Evolutionary conservation across 2,113 vertebrate species (phyloP), one percentile per base, ranked within the genome.

Genomic region (Anhinga anhinga): DNA sequence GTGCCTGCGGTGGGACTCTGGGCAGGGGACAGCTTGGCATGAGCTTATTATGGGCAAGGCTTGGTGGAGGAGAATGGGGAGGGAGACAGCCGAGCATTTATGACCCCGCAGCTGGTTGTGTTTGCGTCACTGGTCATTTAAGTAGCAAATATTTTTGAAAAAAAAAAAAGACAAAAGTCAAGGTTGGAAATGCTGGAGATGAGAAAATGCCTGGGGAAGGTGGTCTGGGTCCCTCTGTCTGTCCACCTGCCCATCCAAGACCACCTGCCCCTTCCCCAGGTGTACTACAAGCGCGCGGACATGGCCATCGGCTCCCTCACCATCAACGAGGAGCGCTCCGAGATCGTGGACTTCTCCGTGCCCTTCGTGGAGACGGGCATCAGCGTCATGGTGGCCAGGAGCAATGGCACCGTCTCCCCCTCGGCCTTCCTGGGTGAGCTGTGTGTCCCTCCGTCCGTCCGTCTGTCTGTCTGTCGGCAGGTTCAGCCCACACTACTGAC

Each of bases 271-370:
- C 20, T 44, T 61, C 27, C 66, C 63, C 97, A 99, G 99, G 99
- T 99, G 44, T 99, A 99, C 96, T 99, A 99, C 98, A 98, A 99
- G 96, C 98, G 99, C 3, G 99, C 99, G 0, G 99, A 99, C 98
- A 99, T 99, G 99, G 99, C 99, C 97, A 99, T 99, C 1, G 99
- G 99, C 71, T 99, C 99, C 18, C 99, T 99, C 88, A 99, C 99
- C 96, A 99, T 99, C 94, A 99, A 99, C 0, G 99, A 99, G 87
- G 99, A 99, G 93, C 99, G 99, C 38, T 99, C 99, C 0, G 99
- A 99, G 97, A 99, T 99, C 4, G 99, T 99, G 50, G 99, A 99
- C 97, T 99, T 99, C 98, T 99, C 99, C 0, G 99, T 99, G 93
- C 99, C 99, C 44, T 99, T 99, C 6, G 99, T 99, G 98, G 99